Base-by-base conservation (phyloP, 2,113 vertebrate species). In the Rhynchomys soricoides region DNA sequence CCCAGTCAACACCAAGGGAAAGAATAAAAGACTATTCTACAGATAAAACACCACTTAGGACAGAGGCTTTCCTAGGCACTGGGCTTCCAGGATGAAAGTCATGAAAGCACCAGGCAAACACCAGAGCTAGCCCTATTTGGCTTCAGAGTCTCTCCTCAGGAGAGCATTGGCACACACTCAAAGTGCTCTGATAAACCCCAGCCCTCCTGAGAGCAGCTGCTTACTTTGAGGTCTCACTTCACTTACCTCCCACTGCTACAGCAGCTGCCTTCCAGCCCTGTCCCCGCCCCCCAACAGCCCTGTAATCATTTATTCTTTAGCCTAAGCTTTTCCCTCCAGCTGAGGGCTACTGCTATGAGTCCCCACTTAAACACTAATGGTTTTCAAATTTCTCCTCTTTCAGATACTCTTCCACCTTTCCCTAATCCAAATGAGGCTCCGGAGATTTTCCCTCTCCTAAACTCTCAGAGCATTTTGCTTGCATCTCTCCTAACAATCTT, bases 351-450 rank as follows among this genome's bases (percentile, higher is more conserved):
- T 37, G 73, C 13, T 52, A 31, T 3, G 55, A 62, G 73, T 59
- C 9, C 57, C 19, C 70, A 95, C 66, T 92, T 93, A 94, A 93
- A 86, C 52, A 6, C 48, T 57, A 68, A 86, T 1, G 29, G 52
- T 45, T 79, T 96, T 79, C 34, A 74, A 26, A 29, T 89, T 75
- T 89, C 43, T 85, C 37, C n/a, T 75, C 40, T 37, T 83, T 50
- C 45, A 70, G 66, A 81, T 86, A 13, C 74, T 92, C 90, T 93
- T 92, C 40, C 91, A 89, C 91, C 89, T 89, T 92, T 40, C 15
- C 75, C 81, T 78, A 91, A 79, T 71, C 24, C 15, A 87, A 77
- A 88, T 88, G 52, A 90, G 75, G n/a, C 79, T 34, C 78, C 81
- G 86, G 74, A 89, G 43, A 12, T 34, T 81, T 55, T 90, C n/a